Base-by-base conservation (phyloP, 2,888 invertebrate species). In the Allolobophora icterica region DNA sequence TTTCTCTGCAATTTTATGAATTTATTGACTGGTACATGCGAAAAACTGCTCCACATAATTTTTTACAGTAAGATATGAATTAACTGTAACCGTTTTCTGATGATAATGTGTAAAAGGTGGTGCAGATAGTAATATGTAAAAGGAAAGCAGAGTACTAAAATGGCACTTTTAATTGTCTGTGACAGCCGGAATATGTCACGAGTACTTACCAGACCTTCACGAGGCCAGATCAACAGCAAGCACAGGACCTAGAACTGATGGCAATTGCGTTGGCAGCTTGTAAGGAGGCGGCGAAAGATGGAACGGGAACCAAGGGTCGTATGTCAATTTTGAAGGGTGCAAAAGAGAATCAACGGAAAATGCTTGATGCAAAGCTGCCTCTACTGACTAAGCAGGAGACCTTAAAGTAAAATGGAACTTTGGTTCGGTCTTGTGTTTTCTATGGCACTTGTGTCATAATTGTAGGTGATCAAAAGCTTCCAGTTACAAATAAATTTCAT, bases 201-300 rank as follows among this genome's bases (percentile, higher is more conserved):
- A 38, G 35, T 35, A 35, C 4, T 17, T 87, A 87, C 35, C 87
- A 87, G 38, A 11, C 38, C 34, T 35, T 0, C 15, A 17, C 15
- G 5, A 87, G 8, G 34, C 87, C 87, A 35, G 87, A 87, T 87
- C 21, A 35, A 87, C 35, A 35, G 34, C 19, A 35, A 87, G 1
- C 17, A 35, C 35, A 34, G 8, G 24, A 87, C 35, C 21, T 17
- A 35, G 87, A 87, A 34, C 87, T 87, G 87, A 87, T 87, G 87
- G 0, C 17, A 35, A 87, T 34, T 34, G 87, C 87, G 15, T 24
- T 34, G 34, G 8, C 1, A 21, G 24, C 38, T 21, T 87, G 87
- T 38, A 34, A 34, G 87, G 87, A 87, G 87, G 87, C 87, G 30
- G 87, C 87, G 6, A 87, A 35, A 38, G 87, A 87, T 87, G 87